Evolutionary conservation across 1,140 invertebrate genomes (phyloP).

Genomic region (Rhizoglyphus robini): DNA sequence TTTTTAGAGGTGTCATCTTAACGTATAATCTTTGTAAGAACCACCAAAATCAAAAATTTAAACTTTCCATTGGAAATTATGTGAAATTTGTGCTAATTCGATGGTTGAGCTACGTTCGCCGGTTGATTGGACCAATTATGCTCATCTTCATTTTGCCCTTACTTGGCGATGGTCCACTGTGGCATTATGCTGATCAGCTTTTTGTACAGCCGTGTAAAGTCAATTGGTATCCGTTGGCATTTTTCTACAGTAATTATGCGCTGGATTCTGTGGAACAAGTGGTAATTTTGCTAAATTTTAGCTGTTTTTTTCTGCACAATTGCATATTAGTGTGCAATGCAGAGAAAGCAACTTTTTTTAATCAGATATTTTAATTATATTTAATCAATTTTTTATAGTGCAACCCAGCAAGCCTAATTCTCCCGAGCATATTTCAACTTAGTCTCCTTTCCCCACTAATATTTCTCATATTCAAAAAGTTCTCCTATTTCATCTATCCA

Average conservation of each 20-base stretch:
- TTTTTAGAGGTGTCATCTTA: not conserved
- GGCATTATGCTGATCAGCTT: slow-evolving; percentile 11
- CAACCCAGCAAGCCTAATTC: not conserved
- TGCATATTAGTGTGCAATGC: not conserved
- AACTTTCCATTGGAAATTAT: not conserved
- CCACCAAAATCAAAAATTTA: not conserved
- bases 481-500: no score
- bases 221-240: not conserved
- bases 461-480: not conserved
- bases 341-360: no score
- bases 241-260: slow-evolving; percentile 3
- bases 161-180: slow-evolving; percentile 14
- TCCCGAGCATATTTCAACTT: slow-evolving; percentile 5
- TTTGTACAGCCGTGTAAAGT: not conserved
- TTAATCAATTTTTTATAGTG: not conserved
- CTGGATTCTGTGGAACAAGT: not conserved
- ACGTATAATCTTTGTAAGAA: not conserved
- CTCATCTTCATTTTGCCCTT: slow-evolving; percentile 12
- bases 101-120: not conserved
- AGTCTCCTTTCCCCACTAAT: slow-evolving; percentile 4
- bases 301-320: not conserved
- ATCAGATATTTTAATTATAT: not conserved
- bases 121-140: slow-evolving; percentile 16
- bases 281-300: not conserved
- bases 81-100: not conserved